These are phyloP conservation scores for Lochmaea crataegi DNA, from an alignment of 2,888 invertebrate species.

Conservation along the genomic window DNA sequence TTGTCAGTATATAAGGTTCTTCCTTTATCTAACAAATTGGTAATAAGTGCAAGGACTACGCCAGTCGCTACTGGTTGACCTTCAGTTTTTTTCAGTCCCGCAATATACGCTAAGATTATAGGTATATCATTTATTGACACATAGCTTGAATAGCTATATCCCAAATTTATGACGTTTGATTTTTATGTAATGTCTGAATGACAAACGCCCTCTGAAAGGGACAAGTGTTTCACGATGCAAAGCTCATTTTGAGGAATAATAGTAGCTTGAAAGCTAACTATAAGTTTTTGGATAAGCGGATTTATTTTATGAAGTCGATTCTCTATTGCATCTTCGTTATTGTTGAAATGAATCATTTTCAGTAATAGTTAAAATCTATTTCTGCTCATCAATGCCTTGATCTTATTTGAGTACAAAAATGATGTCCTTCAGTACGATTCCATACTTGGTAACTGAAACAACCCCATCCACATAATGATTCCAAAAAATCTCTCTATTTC, in stretches of 20 bases:
- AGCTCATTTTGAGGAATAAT: conserved; percentile 1
- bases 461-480: conserved; percentile 7
- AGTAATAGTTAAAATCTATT: conserved; percentile 15
- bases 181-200: not conserved
- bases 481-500: conserved; percentile 20
- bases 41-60: not conserved
- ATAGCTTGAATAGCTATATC: conserved; percentile 1
- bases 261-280: conserved; percentile 3
- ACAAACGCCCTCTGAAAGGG: not conserved
- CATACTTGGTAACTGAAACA: conserved; percentile 15
- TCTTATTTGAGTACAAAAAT: conserved; percentile 10
- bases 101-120: no score
- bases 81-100: no score
- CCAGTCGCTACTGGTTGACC: not conserved
- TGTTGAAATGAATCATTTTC: conserved; percentile 6
- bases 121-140: not conserved
- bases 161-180: conserved; percentile 13
- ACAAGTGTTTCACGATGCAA: conserved; percentile 10
- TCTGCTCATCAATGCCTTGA: not conserved
- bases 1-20: not conserved
- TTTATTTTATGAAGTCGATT: conserved; percentile 15
- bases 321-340: not conserved
- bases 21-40: not conserved
- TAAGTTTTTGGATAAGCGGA: not conserved
- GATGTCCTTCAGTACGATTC: conserved; percentile 6